phyloP scores from a whole-genome alignment of 1,140 invertebrate species.

The Drosophila kikkawai region DNA sequence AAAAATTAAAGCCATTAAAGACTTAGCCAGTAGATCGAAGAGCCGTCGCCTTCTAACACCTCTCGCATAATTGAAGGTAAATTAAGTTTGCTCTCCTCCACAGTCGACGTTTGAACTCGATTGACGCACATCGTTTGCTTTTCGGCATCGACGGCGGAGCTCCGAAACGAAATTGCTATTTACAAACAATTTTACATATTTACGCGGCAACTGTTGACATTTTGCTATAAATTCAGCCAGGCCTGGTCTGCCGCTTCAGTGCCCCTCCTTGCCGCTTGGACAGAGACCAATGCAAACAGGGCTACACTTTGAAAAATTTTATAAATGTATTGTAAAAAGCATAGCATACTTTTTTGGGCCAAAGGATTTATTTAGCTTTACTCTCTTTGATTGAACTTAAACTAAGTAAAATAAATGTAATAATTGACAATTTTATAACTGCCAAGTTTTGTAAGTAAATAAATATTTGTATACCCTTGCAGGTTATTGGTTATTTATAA shows the following conservation, averaged over 20 bases:
- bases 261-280: not conserved
- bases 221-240: conserved; percentile 70
- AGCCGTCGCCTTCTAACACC: conserved; percentile 14
- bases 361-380: too few relatives aligned
- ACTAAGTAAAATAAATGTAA: too few relatives aligned
- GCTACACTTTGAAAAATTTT: not conserved
- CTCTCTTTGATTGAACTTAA: too few relatives aligned
- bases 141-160: conserved; percentile 16
- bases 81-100: conserved; percentile 54
- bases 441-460: too few relatives aligned
- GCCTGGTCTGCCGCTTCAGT: conserved; percentile 8
- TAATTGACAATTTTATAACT: too few relatives aligned
- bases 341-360: not conserved
- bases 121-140: conserved; percentile 47
- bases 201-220: conserved; percentile 79
- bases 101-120: conserved; percentile 42
- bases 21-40: not conserved
- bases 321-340: not conserved
- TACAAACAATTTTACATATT: conserved; percentile 81
- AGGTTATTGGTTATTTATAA: too few relatives aligned
- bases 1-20: conserved; percentile 26
- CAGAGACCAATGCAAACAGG: conserved; percentile 60
- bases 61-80: conserved; percentile 56
- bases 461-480: too few relatives aligned
- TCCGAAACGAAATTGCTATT: conserved; percentile 71